Evolutionary conservation across 2,888 invertebrate species (phyloP).

Genomic region (Chrysotoxum bicinctum): DNA sequence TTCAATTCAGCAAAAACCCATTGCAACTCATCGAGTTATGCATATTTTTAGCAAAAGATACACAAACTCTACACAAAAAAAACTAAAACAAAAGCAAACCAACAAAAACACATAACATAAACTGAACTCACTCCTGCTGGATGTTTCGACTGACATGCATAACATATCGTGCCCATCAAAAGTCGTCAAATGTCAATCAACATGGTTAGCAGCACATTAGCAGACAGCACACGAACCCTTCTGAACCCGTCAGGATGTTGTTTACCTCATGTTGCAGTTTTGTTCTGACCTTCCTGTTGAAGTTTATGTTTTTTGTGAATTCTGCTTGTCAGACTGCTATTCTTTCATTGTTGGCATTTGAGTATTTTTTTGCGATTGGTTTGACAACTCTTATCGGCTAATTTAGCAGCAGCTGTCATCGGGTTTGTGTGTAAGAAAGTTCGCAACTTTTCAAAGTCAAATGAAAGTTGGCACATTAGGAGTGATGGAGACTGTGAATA

Average conservation of each 20-base stretch:
- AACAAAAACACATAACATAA: constrained; percentile 15
- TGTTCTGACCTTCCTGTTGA: constrained; percentile 66
- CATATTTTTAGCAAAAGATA: constrained; percentile 66
- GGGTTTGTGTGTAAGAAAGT: constrained; percentile 20
- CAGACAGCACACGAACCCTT: constrained; percentile 65
- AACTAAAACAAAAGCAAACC: constrained; percentile 5
- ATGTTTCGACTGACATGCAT: constrained; percentile 70
- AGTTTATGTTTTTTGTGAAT: constrained; percentile 9
- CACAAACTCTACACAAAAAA: constrained; percentile 13
- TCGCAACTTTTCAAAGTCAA: constrained; percentile 46
- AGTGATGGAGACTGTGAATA: constrained; percentile 37
- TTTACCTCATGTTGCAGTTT: constrained; percentile 49
- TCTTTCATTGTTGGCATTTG: constrained; percentile 28
- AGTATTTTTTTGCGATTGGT: constrained; percentile 43
- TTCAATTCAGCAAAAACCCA: constrained; percentile 54
- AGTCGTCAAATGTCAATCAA: constrained; percentile 78
- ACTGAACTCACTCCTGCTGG: constrained; percentile 56
- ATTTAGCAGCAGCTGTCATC: constrained; percentile 70
- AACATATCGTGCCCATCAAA: constrained; percentile 75
- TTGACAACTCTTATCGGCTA: constrained; percentile 71
- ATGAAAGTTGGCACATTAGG: constrained; percentile 44
- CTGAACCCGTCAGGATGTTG: constrained; percentile 36
- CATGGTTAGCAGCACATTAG: constrained; percentile 70
- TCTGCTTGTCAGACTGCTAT: constrained; percentile 9
- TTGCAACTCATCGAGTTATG: constrained; percentile 49